A percentile compares a stretch with the other conserved stretches of the same genome.
These are phyloP conservation scores for Thripadectes ignobilis DNA, from an alignment of 2,797 vertebrate genomes.

Conservation along the genomic window DNA sequence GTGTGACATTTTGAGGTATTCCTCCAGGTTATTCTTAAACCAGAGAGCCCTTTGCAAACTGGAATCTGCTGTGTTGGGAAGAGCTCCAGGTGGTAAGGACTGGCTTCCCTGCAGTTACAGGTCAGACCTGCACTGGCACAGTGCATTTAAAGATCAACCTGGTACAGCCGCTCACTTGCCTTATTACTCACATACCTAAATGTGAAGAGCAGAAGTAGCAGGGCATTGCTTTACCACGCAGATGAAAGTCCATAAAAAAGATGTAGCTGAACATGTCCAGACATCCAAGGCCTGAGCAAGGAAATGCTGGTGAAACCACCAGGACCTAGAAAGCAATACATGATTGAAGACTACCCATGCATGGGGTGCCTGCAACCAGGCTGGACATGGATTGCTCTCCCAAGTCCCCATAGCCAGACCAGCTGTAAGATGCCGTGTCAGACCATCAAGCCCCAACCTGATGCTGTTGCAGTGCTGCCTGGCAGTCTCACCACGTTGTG, in stretches of 20 bases:
- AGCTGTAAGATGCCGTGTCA: not conserved
- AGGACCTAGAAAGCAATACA: not conserved
- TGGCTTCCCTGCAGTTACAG: accelerated
- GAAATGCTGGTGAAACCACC: not conserved
- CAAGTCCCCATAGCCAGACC: not conserved
- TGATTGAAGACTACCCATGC: accelerated
- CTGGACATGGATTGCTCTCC: not conserved
- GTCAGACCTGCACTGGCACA: not conserved
- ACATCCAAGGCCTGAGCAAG: not conserved
- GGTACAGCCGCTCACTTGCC: not conserved
- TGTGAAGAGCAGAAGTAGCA: not conserved
- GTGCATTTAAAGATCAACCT: not conserved
- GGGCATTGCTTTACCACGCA: not conserved
- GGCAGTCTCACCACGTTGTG: accelerated
- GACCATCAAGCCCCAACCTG: not conserved
- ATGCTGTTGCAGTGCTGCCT: not conserved
- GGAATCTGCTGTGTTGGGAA: not conserved
- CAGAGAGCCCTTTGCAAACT: not conserved
- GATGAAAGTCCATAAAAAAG: not conserved
- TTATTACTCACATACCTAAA: not conserved
- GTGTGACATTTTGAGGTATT: not conserved
- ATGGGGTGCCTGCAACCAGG: accelerated
- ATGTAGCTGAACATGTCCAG: not conserved
- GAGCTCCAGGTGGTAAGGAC: not conserved
- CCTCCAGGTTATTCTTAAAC: not conserved